These are phyloP conservation scores for Rhinoderma darwinii DNA, from an alignment of 2,113 vertebrate species.

Conservation along the genomic window DNA sequence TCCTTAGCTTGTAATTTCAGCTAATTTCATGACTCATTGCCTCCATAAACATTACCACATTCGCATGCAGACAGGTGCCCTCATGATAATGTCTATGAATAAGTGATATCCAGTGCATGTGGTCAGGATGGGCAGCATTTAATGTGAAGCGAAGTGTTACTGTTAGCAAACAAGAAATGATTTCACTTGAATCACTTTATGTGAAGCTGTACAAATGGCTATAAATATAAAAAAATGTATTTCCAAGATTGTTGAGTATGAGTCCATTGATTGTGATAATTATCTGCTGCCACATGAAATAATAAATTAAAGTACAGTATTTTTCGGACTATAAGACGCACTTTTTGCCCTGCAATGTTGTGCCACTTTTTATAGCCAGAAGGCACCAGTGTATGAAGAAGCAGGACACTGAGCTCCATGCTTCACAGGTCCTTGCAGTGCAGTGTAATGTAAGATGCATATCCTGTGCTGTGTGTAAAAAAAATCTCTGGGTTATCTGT, in stretches of 20 bases:
- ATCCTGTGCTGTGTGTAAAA: too few species aligned
- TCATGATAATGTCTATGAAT: background rate
- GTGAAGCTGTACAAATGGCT: background rate
- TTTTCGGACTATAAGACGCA: too few species aligned
- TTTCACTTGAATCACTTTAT: background rate
- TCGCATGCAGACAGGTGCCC: background rate
- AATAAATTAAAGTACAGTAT: too few species aligned
- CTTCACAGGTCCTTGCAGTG: too few species aligned
- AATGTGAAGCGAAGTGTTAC: background rate
- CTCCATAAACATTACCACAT: conserved; percentile 27
- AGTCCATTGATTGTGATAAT: background rate
- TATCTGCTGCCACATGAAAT: too few species aligned
- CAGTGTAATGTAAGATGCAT: too few species aligned
- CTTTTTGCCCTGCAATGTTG: too few species aligned
- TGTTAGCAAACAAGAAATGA: background rate
- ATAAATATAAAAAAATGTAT: background rate
- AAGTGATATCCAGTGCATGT: background rate
- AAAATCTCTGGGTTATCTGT: too few species aligned
- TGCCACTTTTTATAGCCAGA: too few species aligned
- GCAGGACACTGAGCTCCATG: too few species aligned
- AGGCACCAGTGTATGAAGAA: too few species aligned
- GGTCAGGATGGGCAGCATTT: background rate
- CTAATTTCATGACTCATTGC: conserved; percentile 29
- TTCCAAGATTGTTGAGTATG: background rate
- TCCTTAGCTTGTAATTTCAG: conserved; percentile 13